Evolutionary conservation across 2,888 invertebrate genomes (phyloP), one percentile per base, ranked within the genome.

Genomic region (Sicus ferrugineus): DNA sequence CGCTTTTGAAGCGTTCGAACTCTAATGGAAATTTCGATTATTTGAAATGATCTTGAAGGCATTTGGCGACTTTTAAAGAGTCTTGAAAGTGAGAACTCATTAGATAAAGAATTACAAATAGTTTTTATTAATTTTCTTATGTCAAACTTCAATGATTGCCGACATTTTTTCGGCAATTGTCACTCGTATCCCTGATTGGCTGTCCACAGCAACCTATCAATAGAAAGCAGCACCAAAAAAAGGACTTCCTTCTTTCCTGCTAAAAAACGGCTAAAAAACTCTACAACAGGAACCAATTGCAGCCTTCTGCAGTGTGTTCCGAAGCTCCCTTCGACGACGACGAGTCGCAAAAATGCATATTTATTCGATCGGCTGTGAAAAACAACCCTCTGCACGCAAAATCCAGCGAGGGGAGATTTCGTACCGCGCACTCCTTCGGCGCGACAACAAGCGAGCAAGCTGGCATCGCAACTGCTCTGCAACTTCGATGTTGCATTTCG

Each of bases 331-430:
- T 46, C 5, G 9, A 54, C 11, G 16, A 19, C n/a, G 21, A 65
- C 54, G n/a, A 28, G 38, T 54, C 26, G 54, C 65, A 54, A 28
- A 65, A 65, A 65, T 65, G 65, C 65, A 65, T 54, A 23, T 21
- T 19, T 26, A 9, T 26, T 14, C 48, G 50, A 31, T 48, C 23
- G 38, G 19, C n/a, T n/a, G 34, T 23, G 26, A 9, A 46, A 65
- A 65, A 38, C 28, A 31, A 52, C 61, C 64, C 58, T 11, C 26
- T 28, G 28, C 28, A 58, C 46, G 59, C 23, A 38, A 48, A 28
- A 65, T 38, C 16, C 52, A n/a, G n/a, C n/a, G n/a, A 56, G 67
- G 67, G 67, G 58, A 59, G 23, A 48, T n/a, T n/a, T n/a, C n/a
- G n/a, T n/a, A n/a, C n/a, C n/a, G n/a, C n/a, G n/a, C n/a, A n/a